These are phyloP conservation scores for Achlya flavicornis DNA, from an alignment of 2,888 invertebrate species.

Conservation along the genomic window DNA sequence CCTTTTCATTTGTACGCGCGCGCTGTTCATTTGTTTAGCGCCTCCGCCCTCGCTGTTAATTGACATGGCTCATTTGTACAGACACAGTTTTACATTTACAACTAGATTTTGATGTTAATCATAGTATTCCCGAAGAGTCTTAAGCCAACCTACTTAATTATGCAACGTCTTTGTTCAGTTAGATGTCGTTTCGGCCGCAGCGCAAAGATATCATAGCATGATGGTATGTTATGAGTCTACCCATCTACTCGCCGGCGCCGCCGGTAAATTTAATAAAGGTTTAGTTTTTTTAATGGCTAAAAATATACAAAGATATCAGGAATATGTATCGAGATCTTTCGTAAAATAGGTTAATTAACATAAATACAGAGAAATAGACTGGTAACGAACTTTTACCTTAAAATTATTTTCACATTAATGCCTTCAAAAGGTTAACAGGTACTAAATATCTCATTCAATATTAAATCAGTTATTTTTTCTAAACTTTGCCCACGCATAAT, in stretches of 20 bases:
- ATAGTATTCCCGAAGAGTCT: background rate
- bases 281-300: background rate
- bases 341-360: background rate
- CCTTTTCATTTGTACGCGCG: constrained; percentile 54
- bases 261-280: background rate
- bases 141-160: background rate
- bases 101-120: background rate
- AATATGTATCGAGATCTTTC: background rate
- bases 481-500: background rate
- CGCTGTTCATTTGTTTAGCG: constrained; percentile 13
- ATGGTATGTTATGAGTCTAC: background rate
- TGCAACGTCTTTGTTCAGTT: background rate
- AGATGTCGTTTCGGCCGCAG: background rate
- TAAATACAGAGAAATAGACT: too few species aligned
- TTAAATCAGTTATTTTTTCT: too few species aligned
- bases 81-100: constrained; percentile 9
- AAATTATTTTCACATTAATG: background rate
- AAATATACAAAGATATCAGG: background rate
- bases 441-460: background rate
- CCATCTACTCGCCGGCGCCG: too few species aligned
- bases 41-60: constrained; percentile 12
- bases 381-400: background rate
- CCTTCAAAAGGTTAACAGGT: background rate
- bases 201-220: too few species aligned
- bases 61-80: constrained; percentile 14